Evolutionary conservation across 2,113 vertebrate species (phyloP), one percentile per base, ranked within the genome.

Genomic region (Taurulus bubalis): DNA sequence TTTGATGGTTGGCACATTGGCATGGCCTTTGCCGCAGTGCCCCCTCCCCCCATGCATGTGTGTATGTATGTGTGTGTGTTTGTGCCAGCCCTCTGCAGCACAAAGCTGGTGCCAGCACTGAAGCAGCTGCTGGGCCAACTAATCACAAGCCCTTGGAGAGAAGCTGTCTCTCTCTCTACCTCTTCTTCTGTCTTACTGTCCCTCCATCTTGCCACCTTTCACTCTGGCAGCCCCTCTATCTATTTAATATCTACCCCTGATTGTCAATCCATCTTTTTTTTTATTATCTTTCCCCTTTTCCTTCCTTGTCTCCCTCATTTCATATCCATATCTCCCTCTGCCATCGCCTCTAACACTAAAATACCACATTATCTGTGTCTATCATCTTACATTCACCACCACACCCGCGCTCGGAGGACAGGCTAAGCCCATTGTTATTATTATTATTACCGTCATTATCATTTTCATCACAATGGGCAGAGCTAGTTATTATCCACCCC

Each of bases 81-180:
- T 77, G 79, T 91, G 90, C 92, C 92, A 93, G 86, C 89, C 86
- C 91, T 91, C 92, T 94, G 92, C 92, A 92, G 91, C 83, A 91
- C 76, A 87, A 89, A 79, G 67, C 80, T 45, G 80, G 88, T 92
- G 90, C 92, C 93, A 93, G 84, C 85, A 74, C 77, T 87, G 85
- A 87, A 94, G 88, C 93, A 94, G 92, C 91, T 94, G 93, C 92
- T 90, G 83, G 90, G 91, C 93, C 85, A 91, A 89, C 91, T 93
- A 92, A 92, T 94, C 92, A 91, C 91, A 90, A 82, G 68, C 89
- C 92, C 92, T 90, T 66, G 20, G 93, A 94, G 92, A 91, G 86
- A 90, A 84, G 68, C 77, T 88, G 80, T 85, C 83, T 87, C 85
- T 36, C 79, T 86, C 80, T 80, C 77, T 82, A 79, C 75, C 89